A percentile compares a stretch with the other conserved stretches of the same genome.
These are phyloP conservation scores for Arctocebus calabarensis DNA, from an alignment of 2,797 vertebrate species.

Conservation along the genomic window DNA sequence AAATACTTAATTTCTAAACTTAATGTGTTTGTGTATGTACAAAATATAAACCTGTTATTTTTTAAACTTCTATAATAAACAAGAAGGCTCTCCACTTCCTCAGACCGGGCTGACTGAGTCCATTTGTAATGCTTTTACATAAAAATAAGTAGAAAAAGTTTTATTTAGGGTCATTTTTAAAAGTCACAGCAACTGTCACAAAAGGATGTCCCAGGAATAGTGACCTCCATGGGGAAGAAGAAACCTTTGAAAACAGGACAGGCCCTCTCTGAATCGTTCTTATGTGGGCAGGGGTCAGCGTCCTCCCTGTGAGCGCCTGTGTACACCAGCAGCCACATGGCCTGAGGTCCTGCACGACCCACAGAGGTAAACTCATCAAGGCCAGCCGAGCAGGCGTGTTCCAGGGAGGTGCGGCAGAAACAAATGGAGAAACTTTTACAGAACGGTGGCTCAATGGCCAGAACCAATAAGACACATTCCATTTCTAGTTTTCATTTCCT, in stretches of 20 bases:
- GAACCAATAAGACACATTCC: not conserved
- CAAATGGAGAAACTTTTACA: not conserved
- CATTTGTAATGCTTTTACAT: not conserved
- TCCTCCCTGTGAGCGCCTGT: slow-evolving; percentile 25
- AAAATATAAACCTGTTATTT: not conserved
- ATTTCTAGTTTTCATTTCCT: not conserved
- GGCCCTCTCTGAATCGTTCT: not conserved
- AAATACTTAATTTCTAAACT: slow-evolving; percentile 7
- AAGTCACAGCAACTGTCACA: slow-evolving; percentile 54
- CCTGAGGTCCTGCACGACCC: slow-evolving; percentile 68
- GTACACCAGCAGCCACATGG: not conserved
- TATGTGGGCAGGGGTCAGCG: slow-evolving; percentile 30
- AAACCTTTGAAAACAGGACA: slow-evolving; percentile 21
- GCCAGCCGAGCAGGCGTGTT: not conserved
- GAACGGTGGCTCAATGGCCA: not conserved
- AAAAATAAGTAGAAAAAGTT: slow-evolving; percentile 24
- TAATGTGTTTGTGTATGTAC: not conserved
- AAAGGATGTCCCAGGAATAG: not conserved
- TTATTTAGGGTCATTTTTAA: slow-evolving; percentile 44
- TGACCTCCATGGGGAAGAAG: slow-evolving; percentile 26
- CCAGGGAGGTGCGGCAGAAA: not conserved
- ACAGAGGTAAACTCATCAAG: slow-evolving; percentile 33
- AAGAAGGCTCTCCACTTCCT: not conserved
- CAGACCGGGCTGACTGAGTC: not conserved
- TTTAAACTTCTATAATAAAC: slow-evolving; percentile 16